A percentile compares a stretch with the other conserved stretches of the same genome.
These are phyloP conservation scores for Sialia sialis DNA, from an alignment of 2,113 vertebrate species.

Conservation along the genomic window DNA sequence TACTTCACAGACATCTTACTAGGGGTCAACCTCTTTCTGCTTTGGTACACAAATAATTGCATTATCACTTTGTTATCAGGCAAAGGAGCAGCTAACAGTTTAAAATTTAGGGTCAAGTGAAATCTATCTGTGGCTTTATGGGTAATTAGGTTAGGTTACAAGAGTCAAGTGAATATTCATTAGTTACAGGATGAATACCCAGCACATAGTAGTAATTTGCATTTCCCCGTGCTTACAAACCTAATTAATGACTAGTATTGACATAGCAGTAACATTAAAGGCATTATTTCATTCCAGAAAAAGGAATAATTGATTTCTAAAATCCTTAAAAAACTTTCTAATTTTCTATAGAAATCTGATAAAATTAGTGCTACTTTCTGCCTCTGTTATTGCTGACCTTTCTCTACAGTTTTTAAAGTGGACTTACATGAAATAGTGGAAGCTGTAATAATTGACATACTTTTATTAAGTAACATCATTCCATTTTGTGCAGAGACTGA, in stretches of 20 bases:
- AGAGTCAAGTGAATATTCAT: slow-evolving; percentile 65
- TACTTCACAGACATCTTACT: not conserved
- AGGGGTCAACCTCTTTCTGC: slow-evolving; percentile 14
- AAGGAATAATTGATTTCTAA: slow-evolving; percentile 14
- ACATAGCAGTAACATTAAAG: slow-evolving; percentile 7
- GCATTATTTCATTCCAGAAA: not conserved
- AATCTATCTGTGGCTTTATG: slow-evolving; percentile 61
- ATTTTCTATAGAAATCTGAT: not conserved
- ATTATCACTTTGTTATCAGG: slow-evolving; percentile 42
- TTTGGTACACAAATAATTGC: slow-evolving; percentile 35
- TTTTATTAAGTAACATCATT: not conserved
- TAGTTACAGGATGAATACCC: slow-evolving; percentile 55
- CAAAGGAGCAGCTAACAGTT: slow-evolving; percentile 53
- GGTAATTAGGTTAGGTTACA: slow-evolving; percentile 68
- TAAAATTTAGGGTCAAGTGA: slow-evolving; percentile 68
- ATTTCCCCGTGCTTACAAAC: slow-evolving; percentile 37
- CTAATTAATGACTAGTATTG: slow-evolving; percentile 50
- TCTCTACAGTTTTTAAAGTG: not conserved
- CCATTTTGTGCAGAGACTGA: not conserved
- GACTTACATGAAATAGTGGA: not conserved
- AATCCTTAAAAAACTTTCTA: slow-evolving; percentile 36
- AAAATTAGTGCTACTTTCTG: not conserved
- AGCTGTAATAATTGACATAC: not conserved
- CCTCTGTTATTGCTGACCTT: not conserved
- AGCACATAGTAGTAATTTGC: slow-evolving; percentile 45